A percentile compares a stretch with the other conserved stretches of the same genome.
Conservation (phyloP, 2,113 vertebrate species). For the Paramisgurnus dabryanus region DNA sequence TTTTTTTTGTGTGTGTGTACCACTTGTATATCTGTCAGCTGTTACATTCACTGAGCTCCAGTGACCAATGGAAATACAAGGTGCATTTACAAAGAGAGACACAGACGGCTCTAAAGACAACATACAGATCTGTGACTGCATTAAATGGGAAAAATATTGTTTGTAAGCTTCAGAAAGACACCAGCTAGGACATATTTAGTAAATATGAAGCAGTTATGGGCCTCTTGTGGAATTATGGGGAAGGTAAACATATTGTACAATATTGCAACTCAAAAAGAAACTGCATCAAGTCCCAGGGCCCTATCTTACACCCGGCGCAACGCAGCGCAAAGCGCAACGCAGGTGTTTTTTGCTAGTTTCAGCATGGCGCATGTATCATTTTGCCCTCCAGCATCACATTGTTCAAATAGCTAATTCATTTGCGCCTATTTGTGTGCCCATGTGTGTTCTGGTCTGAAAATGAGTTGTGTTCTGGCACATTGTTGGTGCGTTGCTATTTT, state of each 20-base stretch:
- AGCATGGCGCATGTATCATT: too few relatives aligned
- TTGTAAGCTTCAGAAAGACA: neutral
- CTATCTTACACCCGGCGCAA: too few relatives aligned
- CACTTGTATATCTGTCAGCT: neutral
- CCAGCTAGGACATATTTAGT: neutral
- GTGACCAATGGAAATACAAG: slow-evolving; percentile 6
- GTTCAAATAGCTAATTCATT: too few relatives aligned
- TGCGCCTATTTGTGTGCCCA: too few relatives aligned
- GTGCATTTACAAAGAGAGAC: neutral
- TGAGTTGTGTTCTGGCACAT: too few relatives aligned
- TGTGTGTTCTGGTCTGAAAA: too few relatives aligned
- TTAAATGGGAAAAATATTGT: neutral
- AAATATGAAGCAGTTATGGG: neutral
- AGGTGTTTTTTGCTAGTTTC: too few relatives aligned
- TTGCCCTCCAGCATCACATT: too few relatives aligned
- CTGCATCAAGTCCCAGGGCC: too few relatives aligned
- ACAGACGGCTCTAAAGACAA: neutral
- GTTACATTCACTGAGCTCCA: slow-evolving; percentile 33
- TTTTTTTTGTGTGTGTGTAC: slow-evolving; percentile 23
- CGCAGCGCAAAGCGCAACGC: too few relatives aligned
- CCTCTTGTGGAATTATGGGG: neutral
- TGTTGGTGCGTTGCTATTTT: too few relatives aligned
- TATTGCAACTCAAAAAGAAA: neutral
- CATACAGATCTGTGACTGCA: neutral
- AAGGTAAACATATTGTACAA: neutral